These are phyloP conservation scores for Heliocidaris tuberculata DNA, from an alignment of 35 echinoderm and acorn worm genomes.

Conservation along the genomic window DNA sequence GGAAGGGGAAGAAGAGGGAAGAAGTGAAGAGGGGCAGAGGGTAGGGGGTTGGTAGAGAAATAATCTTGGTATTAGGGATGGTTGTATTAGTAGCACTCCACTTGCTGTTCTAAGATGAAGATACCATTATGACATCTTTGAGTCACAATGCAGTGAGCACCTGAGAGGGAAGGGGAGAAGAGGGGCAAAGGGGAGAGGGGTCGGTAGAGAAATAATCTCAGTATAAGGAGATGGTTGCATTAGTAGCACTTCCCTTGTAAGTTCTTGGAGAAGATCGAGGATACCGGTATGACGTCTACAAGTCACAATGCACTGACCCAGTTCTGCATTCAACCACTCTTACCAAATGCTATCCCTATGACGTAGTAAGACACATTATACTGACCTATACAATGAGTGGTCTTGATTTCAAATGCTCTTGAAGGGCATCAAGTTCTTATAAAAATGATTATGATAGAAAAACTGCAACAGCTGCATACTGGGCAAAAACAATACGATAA, in stretches of 20 bases:
- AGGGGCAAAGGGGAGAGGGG: neutral
- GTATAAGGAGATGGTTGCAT: neutral
- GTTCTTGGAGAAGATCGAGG: neutral
- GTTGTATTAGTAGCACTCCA: neutral
- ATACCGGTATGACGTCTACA: neutral
- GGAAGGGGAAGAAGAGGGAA: neutral
- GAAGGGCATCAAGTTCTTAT: neutral
- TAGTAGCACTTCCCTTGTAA: neutral
- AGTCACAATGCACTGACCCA: neutral
- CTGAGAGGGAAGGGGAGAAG: neutral
- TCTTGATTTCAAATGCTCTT: neutral
- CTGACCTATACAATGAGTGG: neutral
- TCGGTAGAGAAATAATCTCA: neutral
- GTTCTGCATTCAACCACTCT: neutral
- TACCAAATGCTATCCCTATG: neutral
- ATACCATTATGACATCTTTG: neutral
- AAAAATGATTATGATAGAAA: neutral
- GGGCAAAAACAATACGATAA: too few species aligned
- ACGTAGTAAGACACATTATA: neutral
- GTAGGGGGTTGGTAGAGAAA: neutral
- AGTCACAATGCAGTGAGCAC: neutral
- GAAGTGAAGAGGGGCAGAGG: neutral
- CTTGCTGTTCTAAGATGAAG: neutral
- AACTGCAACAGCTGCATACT: too few species aligned
- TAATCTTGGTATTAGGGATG: neutral